Base-by-base conservation (phyloP, 1,140 invertebrate genomes). In the Tetramorium simillimum region DNA sequence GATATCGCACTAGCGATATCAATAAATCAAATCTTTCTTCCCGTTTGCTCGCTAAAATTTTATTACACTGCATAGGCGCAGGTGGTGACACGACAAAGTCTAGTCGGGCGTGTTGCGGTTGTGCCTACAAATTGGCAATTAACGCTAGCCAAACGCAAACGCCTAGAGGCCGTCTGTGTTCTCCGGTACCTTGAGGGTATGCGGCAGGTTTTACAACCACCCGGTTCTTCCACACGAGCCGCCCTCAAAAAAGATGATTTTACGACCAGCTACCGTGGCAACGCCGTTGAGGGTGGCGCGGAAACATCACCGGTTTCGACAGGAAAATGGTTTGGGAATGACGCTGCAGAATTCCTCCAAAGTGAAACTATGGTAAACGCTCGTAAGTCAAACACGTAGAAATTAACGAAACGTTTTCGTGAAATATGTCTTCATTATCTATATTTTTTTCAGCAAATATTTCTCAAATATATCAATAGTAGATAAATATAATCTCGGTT, bases 41-140 rank as follows among this genome's bases (percentile, higher is more conserved):
- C 33, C 37, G 33, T 58, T 69, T 56, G 21, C 21, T 70, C 21
- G 63, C 21, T 37, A 67, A 70, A 21, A 84, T 21, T 73, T 75
- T 75, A 75, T 85, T 43, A 37, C 33, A 65, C 46, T 46, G 18
- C 69, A 43, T 12, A 28, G 37, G 12, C 46, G 21, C 40, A 80
- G 37, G 67, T 53, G 73, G 21, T 62, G 69, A 65, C 56, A 65
- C 14, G 40, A 24, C 80, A 75, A 86, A 80, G 24, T 62, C 24
- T 43, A 24, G 58, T 60, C 40, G 18, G 69, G 21, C 46, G 67
- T 84, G 88, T 80, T 70, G 86, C 75, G 85, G 69, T 77, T 53
- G 65, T 37, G 67, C 72, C 85, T 77, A 88, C 90, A 91, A 92
- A 92, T 93, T 93, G 87, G 86, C 90, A 93, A 92, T 92, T 92